Base-by-base conservation (phyloP, 2,113 vertebrate species). In the Macroglossus sobrinus region DNA sequence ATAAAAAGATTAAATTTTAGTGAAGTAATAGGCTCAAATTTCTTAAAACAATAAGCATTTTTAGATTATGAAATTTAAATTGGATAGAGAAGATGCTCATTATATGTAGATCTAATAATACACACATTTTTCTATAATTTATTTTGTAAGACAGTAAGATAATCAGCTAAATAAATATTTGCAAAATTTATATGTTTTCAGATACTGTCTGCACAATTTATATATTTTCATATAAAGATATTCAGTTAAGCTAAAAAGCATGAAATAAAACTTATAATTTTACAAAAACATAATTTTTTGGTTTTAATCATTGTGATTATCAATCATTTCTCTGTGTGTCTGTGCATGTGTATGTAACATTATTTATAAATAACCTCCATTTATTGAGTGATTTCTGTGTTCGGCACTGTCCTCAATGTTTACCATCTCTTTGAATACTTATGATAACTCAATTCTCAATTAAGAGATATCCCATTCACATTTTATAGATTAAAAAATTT, bases 1-100 rank as follows among this genome's bases (percentile, higher is more conserved):
- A 89, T 10, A 55, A 30, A n/a, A 18, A 28, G 7, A 35, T 69
- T 96, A 68, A 55, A 75, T 96, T 69, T 68, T 64, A 91, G 7
- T 15, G 24, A 1, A 33, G 35, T 38, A 75, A 69, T 82, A 71
- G 26, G 5, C 3, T 13, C 7, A 89, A 19, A 35, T 92, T 64
- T 72, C 26, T 75, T 1, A 57, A 57, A 80, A 59, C 14, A 40
- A 55, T 53, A 63, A 66, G 1, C 5, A 47, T 22, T 86, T 85
- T 50, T 33, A 38, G 19, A 84, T 64, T 43, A 57, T 66, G 63
- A 71, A 45, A 63, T 43, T 61, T 85, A 90, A 84, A 28, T 28
- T 50, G 35, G 1, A 0, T 7, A 72, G 21, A n/a, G 5, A 9
- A 47, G 18, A 45, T 64, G 4, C 12, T 2, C 3, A n/a, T 66